Evolutionary conservation across 2,113 vertebrate genomes (phyloP), one percentile per base, ranked within the genome.

Genomic region (Nesogale talazaci): DNA sequence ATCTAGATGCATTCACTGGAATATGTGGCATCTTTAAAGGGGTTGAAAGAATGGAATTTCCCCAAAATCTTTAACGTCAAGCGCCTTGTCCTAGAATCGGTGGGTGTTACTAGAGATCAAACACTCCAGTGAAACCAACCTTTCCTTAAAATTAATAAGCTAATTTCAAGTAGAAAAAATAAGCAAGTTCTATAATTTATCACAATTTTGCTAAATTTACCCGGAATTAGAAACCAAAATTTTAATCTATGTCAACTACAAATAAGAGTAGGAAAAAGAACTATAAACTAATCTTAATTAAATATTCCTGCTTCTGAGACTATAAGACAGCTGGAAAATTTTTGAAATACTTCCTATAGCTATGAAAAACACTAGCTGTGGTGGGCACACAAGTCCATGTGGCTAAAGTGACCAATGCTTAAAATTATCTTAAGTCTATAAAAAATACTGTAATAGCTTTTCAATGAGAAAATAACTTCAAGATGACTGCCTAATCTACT

Each of bases 401-500:
- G 92, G 83, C 87, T 85, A 76, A 84, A 90, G n/a, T 81, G 40
- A 15, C 34, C 83, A 40, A 86, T 79, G 56, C 36, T 61, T 59
- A 59, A 72, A 72, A 63, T 57, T 92, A 86, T 46, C 16, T 88
- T 75, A 90, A 46, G 83, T 27, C 52, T 81, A 17, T 89, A 12
- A 77, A 56, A 84, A 31, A 77, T 31, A 34, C 23, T 81, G 11
- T 36, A 12, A 0, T 98, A 99, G 99, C 99, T 99, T 98, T 98
- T 25, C 86, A 99, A 98, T 95, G 27, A 99, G 97, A 52, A 99
- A 97, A 95, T n/a, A n/a, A n/a, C n/a, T n/a, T n/a, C n/a, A 99
- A 99, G 42, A 98, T 93, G 97, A 99, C 99, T 29, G 99, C 98
- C 25, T 98, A 97, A 91, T 99, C 98, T 25, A 98, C 99, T 97